Conservation (phyloP, 2,888 invertebrate genomes). For the Sesia apiformis region DNA sequence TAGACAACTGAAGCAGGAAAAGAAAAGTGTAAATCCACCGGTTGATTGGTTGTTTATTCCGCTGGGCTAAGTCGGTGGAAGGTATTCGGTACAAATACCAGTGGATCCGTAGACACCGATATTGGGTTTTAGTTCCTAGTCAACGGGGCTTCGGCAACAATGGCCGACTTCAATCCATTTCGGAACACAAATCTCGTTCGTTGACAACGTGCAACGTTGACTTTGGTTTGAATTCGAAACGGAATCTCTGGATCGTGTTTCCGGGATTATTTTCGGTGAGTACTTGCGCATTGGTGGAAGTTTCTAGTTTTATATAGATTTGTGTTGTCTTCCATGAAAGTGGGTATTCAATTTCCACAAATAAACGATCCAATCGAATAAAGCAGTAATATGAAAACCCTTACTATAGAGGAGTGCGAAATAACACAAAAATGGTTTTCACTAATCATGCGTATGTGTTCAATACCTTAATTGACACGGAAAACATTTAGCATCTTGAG, state of each 20-base stretch:
- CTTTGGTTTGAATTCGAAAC: constrained; percentile 39
- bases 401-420: too few relatives aligned
- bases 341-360: too few relatives aligned
- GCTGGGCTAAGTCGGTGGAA: constrained; percentile 4
- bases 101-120: constrained; percentile 25
- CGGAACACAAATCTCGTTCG: constrained; percentile 50
- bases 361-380: too few relatives aligned
- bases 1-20: background rate
- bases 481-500: too few relatives aligned
- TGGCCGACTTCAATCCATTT: constrained; percentile 53
- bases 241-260: constrained; percentile 45
- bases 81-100: constrained; percentile 24
- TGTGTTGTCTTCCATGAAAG: too few relatives aligned
- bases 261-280: constrained; percentile 37
- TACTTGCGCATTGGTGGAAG: background rate
- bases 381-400: too few relatives aligned
- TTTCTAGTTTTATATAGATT: background rate
- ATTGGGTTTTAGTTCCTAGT: constrained; percentile 34
- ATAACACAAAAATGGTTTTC: too few relatives aligned
- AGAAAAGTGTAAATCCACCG: constrained; percentile 6
- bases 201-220: constrained; percentile 24
- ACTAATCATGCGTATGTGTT: too few relatives aligned
- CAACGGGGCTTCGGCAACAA: constrained; percentile 41
- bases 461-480: too few relatives aligned
- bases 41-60: constrained; percentile 25